These are phyloP conservation scores for Halichoerus grypus DNA, from an alignment of 2,113 vertebrate genomes.

Conservation along the genomic window DNA sequence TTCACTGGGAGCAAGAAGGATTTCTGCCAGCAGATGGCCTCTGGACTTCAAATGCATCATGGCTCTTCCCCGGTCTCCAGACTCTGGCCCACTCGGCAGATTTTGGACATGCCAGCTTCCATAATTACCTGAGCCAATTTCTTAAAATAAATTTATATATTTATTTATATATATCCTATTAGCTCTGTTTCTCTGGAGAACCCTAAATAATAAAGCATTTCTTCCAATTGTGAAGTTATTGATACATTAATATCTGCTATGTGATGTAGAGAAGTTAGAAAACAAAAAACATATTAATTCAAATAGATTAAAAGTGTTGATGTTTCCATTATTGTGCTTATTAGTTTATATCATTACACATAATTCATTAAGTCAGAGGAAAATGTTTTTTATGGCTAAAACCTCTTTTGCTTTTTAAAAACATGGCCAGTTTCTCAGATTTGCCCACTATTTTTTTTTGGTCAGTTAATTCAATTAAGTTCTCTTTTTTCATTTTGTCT, in stretches of 20 bases:
- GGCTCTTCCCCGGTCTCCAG: no score
- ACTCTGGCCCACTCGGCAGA: background rate
- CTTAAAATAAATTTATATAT: background rate
- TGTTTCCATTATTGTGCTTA: background rate
- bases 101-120: background rate
- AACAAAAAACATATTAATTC: background rate
- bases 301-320: background rate
- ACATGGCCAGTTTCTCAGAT: background rate
- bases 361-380: background rate
- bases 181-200: background rate
- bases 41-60: background rate
- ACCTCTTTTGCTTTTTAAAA: background rate
- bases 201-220: background rate
- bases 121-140: background rate
- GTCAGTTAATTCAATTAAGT: background rate
- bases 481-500: background rate
- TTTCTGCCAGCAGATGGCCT: background rate
- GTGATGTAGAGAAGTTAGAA: background rate
- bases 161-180: background rate
- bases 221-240: background rate
- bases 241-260: background rate
- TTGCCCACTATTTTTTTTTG: background rate
- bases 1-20: background rate
- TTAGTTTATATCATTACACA: background rate
- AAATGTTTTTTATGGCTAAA: background rate